phyloP scores from a whole-genome alignment of 2,797 vertebrate species.

The Chloroceryle inda region DNA sequence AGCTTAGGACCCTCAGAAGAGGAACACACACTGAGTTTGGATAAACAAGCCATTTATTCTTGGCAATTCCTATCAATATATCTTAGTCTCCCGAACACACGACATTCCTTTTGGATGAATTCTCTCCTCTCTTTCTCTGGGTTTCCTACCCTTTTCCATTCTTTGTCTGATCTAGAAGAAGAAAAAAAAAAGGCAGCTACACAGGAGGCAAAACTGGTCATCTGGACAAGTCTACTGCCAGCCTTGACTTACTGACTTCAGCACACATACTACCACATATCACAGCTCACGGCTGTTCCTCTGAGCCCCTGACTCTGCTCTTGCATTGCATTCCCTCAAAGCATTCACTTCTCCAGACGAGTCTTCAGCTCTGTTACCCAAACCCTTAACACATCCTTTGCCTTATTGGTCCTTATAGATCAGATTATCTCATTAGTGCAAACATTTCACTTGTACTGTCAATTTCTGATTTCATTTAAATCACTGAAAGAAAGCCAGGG shows the following conservation, averaged over 20 bases:
- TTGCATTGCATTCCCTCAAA: neutral
- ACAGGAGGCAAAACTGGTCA: rapidly evolving
- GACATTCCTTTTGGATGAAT: neutral
- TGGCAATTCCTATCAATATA: neutral
- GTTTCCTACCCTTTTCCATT: neutral
- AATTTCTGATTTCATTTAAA: neutral
- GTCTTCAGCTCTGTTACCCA: neutral
- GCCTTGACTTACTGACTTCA: neutral
- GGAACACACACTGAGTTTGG: neutral
- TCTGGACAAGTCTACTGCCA: neutral
- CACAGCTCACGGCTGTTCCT: neutral
- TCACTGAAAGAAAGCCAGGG: neutral
- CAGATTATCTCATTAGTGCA: slow-evolving; percentile 3
- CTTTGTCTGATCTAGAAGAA: neutral
- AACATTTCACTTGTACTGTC: slow-evolving; percentile 1
- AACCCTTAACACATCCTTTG: neutral
- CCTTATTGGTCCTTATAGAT: neutral
- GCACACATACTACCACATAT: rapidly evolving
- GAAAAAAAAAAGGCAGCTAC: neutral
- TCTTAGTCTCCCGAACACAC: neutral
- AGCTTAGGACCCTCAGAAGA: neutral
- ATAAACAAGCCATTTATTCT: neutral
- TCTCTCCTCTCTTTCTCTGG: neutral
- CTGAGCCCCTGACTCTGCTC: neutral
- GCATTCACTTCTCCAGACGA: neutral